Evolutionary conservation across 1,140 invertebrate species (phyloP).

Genomic region (Ylistrum balloti): DNA sequence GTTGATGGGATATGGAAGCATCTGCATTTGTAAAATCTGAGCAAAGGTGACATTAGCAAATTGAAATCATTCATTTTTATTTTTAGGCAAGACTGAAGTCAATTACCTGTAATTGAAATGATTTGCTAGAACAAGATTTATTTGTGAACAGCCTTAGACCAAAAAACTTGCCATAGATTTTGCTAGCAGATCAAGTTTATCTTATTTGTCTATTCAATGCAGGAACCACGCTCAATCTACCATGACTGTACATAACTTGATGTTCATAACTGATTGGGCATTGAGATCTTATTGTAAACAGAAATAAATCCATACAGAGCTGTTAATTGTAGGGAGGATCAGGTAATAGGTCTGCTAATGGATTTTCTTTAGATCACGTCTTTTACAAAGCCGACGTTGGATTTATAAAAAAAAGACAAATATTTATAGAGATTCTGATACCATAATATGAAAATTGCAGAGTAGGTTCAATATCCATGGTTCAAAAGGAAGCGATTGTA

Average conservation of each 20-base stretch:
- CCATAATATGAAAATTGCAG: slow-evolving; percentile 17
- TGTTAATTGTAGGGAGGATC: neutral
- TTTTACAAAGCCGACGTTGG: neutral
- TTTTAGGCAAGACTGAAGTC: neutral
- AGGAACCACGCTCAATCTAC: neutral
- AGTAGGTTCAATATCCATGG: slow-evolving; percentile 1
- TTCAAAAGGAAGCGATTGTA: neutral
- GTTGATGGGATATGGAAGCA: neutral
- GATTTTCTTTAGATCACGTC: neutral
- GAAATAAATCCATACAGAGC: neutral
- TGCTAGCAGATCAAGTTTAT: neutral
- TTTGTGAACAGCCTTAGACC: neutral
- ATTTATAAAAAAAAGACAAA: neutral
- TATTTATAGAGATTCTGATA: slow-evolving; percentile 10
- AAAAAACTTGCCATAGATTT: neutral
- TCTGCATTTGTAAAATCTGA: neutral
- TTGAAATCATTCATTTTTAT: slow-evolving; percentile 5
- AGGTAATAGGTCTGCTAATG: neutral
- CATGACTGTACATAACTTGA: neutral
- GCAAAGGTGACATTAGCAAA: slow-evolving; percentile 31
- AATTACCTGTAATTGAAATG: neutral
- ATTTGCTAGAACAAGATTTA: neutral
- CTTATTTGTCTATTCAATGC: neutral
- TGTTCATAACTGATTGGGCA: neutral
- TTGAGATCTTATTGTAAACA: neutral